Conservation (phyloP, 2,113 vertebrate genomes). For the Paratilapia polleni region DNA sequence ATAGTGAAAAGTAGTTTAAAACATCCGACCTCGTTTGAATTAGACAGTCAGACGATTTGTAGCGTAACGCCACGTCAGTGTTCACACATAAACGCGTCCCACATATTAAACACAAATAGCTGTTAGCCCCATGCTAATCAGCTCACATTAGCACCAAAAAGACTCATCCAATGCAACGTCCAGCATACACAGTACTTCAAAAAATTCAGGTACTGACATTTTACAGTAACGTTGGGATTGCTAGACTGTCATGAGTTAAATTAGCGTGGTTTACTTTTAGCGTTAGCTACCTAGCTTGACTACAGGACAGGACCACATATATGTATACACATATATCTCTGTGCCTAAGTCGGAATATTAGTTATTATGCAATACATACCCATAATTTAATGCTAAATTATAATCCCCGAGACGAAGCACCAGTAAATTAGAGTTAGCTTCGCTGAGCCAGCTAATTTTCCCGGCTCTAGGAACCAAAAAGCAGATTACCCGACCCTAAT, state of each 20-base stretch:
- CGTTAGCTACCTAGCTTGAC: slow-evolving; percentile 20
- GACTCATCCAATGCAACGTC: accelerated
- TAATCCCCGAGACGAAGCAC: not conserved
- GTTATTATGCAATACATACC: slow-evolving; percentile 57
- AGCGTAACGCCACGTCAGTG: slow-evolving; percentile 80
- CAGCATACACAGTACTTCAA: not conserved
- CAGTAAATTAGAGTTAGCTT: not conserved
- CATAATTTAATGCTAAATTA: slow-evolving; percentile 36
- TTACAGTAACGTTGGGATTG: not conserved
- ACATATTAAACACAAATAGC: no score
- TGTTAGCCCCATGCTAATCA: slow-evolving; percentile 3
- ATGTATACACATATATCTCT: not conserved
- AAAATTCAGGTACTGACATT: not conserved
- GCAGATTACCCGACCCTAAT: slow-evolving; percentile 3
- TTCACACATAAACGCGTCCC: slow-evolving; percentile 57
- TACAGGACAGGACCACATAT: not conserved
- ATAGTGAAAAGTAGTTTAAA: not conserved
- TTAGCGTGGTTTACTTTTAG: not conserved
- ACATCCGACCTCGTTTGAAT: not conserved
- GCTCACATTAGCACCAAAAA: not conserved
- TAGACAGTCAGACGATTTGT: not conserved
- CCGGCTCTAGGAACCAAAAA: slow-evolving; percentile 37
- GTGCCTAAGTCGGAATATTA: not conserved
- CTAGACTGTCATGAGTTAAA: not conserved
- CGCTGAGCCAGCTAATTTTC: not conserved